Evolutionary conservation across 2,888 invertebrate genomes (phyloP), one percentile per base, ranked within the genome.

Genomic region (Heteropelma amictum): DNA sequence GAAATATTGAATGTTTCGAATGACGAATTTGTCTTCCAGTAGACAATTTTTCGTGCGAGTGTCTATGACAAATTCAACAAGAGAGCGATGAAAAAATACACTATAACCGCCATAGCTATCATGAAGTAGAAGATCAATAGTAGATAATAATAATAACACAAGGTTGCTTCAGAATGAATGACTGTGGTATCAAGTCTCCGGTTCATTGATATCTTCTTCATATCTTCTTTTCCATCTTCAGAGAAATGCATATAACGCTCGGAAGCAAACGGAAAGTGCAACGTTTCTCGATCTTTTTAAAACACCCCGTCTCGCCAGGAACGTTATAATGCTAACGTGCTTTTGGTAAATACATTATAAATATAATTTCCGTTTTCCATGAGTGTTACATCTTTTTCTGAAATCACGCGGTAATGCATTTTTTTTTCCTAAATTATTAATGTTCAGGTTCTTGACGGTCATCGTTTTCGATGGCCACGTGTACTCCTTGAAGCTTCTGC

Each of bases 391-490:
- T 49, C 33, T 23, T 42, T 17, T 33, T 42, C 30, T 21, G 30
- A 33, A 42, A 26, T 35, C 28, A 10, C 42, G 5, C 21, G 10
- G 7, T 1, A 42, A 6, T 51, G 8, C 40, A 61, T 10, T 28
- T 12, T 28, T 47, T 19, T 6, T 35, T 49, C 12, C 28, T 64
- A 23, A 10, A 23, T 47, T 61, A 38, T 40, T 33, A 40, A 69
- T 53, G 26, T 35, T 26, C 30, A 91, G 91, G 91, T 94, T 95
- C 93, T 92, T 95, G 10, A 95, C 95, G 56, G 94, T 96, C 0
- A 87, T 96, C 81, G 95, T 95, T 0, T 96, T 96, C 86, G 96
- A 97, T 84, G 96, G 96, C 0, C 97, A 97, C 86, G 96, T 96
- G 5, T 92, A 97, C 83, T 96, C 96, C 81, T 94, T 96, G 0